A percentile compares a stretch with the other conserved stretches of the same genome.
Conservation (phyloP, 2,113 vertebrate species). For the Plecotus auritus region DNA sequence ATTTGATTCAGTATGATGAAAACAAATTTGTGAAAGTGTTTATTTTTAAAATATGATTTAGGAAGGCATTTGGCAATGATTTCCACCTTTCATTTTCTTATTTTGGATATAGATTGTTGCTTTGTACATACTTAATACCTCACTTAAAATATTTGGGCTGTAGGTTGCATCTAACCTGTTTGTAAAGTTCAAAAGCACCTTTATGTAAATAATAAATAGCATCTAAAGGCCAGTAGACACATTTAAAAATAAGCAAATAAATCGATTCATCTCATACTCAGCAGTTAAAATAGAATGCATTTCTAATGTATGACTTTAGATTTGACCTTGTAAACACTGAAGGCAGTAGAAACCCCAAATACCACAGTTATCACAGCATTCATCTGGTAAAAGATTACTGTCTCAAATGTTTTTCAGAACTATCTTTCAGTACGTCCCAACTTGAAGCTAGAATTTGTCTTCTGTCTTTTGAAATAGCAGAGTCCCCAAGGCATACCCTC, state of each 20-base stretch:
- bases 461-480: not conserved
- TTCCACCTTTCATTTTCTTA: slow-evolving; percentile 29
- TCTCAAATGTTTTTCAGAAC: not conserved
- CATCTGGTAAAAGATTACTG: not conserved
- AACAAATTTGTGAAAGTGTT: slow-evolving; percentile 29
- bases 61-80: slow-evolving; percentile 9
- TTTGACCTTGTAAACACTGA: slow-evolving; percentile 51
- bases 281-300: slow-evolving; percentile 27
- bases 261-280: slow-evolving; percentile 28
- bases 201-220: slow-evolving; percentile 53
- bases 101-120: slow-evolving; percentile 33
- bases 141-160: slow-evolving; percentile 52
- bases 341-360: not conserved
- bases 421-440: not conserved
- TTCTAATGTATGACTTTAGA: slow-evolving; percentile 39
- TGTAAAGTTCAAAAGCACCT: slow-evolving; percentile 66
- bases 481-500: not conserved
- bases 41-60: slow-evolving; percentile 38
- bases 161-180: slow-evolving; percentile 42
- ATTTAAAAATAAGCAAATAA: slow-evolving; percentile 69
- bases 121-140: slow-evolving; percentile 30
- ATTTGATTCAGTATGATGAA: slow-evolving; percentile 37
- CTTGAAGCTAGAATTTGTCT: not conserved
- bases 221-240: slow-evolving; percentile 63
- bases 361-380: not conserved